Evolutionary conservation across 2,113 vertebrate species (phyloP), one percentile per base, ranked within the genome.

Genomic region (Sinocyclocheilus grahami): DNA sequence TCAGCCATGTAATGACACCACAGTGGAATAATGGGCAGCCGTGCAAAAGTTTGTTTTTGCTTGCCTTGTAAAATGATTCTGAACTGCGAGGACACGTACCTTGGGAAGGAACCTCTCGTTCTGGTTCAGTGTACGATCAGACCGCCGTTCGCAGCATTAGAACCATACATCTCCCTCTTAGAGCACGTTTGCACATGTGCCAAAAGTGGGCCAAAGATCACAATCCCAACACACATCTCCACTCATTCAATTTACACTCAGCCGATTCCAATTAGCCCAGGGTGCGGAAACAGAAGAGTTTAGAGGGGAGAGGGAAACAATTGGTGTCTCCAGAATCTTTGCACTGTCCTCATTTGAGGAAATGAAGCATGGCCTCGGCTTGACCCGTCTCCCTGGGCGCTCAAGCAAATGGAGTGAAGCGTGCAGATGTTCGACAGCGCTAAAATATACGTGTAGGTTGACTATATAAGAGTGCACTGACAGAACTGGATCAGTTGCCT

Each of bases 1-100:
- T 89, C 88, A 89, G 88, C 87, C 84, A 86, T 67, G 86, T 95
- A 95, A 95, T 95, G 92, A 95, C 92, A 88, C 93, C 91, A 78
- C 88, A 84, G 82, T 82, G 92, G 92, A 90, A 83, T 82, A 83
- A 72, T 48, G 58, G 60, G 69, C 63, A 72, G 22, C 72, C 80
- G 60, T 60, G 74, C 65, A 37, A 84, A 13, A 69, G 27, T 83
- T 83, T 89, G 87, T 90, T 86, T 88, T 82, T 87, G 87, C 83
- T 86, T 88, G 77, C 76, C 48, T 82, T 58, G 69, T 60, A 58
- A 84, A 85, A 85, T 76, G 60, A 33, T 60, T 86, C 85, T 16
- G 85, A 89, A 88, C 82, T 83, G 33, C n/a, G 30, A 83, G 80
- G 63, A 88, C 82, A 67, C 53, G n/a, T 42, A 69, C n/a, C 51